Evolutionary conservation across 2,888 invertebrate species (phyloP), one percentile per base, ranked within the genome.

Genomic region (Pollenia labialis): DNA sequence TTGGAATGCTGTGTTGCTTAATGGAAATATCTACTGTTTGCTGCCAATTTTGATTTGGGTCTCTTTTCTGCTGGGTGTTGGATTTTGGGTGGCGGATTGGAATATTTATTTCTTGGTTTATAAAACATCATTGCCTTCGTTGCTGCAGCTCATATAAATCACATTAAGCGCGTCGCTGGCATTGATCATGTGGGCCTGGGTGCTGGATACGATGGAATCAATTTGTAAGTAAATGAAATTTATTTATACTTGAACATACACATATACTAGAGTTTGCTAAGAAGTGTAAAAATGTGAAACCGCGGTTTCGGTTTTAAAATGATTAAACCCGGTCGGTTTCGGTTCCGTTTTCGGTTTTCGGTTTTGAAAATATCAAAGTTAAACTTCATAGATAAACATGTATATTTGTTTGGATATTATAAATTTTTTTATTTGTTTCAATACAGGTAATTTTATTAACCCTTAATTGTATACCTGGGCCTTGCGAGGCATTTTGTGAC

Each of bases 141-240:
- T 89, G 87, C 16, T 89, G 87, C 95, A 97, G 97, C 97, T 90
- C 97, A 98, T 94, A 97, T 98, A 94, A 97, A 97, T 95, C 97
- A 97, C 94, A 96, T 97, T 92, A 95, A 97, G 90, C 96, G 96
- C 91, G 95, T 97, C 88, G 97, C 97, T 87, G 97, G 98, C 88
- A 96, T 97, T 91, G 97, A 97, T 94, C 96, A 97, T 94, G 97
- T 97, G 87, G 98, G 97, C 72, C 95, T 98, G 88, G 98, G 97
- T 87, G 97, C 97, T 85, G 97, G 97, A 90, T 97, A 97, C 94
- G 97, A 97, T 93, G 97, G 97, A 91, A 97, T 97, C 93, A 97
- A 97, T 95, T 96, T 95, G 97, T 98, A 94, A 97, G 97, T 96
- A 94, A 90, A 91, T 91, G 46, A 74, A 88, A 90, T 89, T 90